Evolutionary conservation across 2,888 invertebrate species (phyloP).

Genomic region (Drosophila percnosoma): DNA sequence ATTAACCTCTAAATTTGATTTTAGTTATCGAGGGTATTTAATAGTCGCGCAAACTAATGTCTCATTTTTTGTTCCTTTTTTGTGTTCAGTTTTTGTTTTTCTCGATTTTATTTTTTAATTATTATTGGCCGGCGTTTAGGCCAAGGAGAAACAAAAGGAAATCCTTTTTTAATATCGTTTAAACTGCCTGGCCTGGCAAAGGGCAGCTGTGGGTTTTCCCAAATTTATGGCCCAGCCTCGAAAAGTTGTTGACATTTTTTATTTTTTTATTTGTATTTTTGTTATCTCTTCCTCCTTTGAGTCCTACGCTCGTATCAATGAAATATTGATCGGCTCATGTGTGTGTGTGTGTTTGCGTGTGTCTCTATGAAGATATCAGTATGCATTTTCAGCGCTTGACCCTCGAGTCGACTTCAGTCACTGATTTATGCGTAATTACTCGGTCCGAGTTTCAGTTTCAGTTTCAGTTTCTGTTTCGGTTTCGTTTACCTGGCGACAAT

Average conservation of each 20-base stretch:
- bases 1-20: background rate
- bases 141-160: slow-evolving; percentile 60
- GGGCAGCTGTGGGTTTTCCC: slow-evolving; percentile 35
- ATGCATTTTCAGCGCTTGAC: slow-evolving; percentile 61
- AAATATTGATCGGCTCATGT: slow-evolving; percentile 68
- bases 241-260: slow-evolving; percentile 79
- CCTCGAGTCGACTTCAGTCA: slow-evolving; percentile 9
- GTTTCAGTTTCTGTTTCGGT: slow-evolving; percentile 4
- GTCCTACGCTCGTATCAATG: slow-evolving; percentile 68
- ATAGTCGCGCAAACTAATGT: background rate
- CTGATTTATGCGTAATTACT: slow-evolving; percentile 72
- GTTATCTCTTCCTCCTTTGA: slow-evolving; percentile 28
- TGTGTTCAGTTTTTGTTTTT: slow-evolving; percentile 16
- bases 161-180: slow-evolving; percentile 77
- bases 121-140: slow-evolving; percentile 67
- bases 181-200: slow-evolving; percentile 23
- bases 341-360: background rate
- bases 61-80: background rate
- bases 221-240: slow-evolving; percentile 76
- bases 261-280: slow-evolving; percentile 1
- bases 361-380: slow-evolving; percentile 73
- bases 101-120: slow-evolving; percentile 70
- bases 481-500: slow-evolving; percentile 43
- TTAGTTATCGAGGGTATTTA: background rate
- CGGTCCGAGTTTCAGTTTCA: slow-evolving; percentile 1